phyloP scores from a whole-genome alignment of 2,888 invertebrate species.

The Troides oblongomaculatus region DNA sequence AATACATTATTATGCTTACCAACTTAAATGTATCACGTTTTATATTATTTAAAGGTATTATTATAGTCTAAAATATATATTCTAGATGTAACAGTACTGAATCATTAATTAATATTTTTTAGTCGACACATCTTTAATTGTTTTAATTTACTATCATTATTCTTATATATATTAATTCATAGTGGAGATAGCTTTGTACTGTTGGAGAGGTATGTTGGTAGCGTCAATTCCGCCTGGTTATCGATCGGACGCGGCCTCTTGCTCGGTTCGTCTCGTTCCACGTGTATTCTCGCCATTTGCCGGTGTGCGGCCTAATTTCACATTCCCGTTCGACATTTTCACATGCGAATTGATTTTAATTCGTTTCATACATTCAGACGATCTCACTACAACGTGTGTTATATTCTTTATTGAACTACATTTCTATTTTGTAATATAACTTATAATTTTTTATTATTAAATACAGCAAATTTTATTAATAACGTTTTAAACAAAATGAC shows the following conservation, averaged over 20 bases:
- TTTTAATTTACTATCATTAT: too few species aligned
- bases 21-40: too few species aligned
- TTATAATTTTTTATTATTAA: too few species aligned
- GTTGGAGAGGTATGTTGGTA: not conserved
- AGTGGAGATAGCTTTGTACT: too few species aligned
- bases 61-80: too few species aligned
- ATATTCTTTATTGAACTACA: not conserved
- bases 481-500: constrained; percentile 34
- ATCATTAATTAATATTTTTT: too few species aligned
- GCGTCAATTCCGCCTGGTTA: constrained; percentile 38
- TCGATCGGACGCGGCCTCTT: constrained; percentile 40
- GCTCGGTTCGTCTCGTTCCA: constrained; percentile 37
- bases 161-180: too few species aligned
- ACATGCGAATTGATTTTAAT: not conserved
- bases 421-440: not conserved
- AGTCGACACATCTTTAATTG: too few species aligned
- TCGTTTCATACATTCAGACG: not conserved
- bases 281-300: constrained; percentile 50
- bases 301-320: constrained; percentile 30
- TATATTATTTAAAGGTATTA: too few species aligned
- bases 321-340: constrained; percentile 25
- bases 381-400: not conserved
- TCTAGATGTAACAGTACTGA: too few species aligned
- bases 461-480: not conserved
- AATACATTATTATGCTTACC: too few species aligned